These are phyloP conservation scores for Odobenus rosmarus DNA, from an alignment of 2,113 vertebrate genomes.

Conservation along the genomic window DNA sequence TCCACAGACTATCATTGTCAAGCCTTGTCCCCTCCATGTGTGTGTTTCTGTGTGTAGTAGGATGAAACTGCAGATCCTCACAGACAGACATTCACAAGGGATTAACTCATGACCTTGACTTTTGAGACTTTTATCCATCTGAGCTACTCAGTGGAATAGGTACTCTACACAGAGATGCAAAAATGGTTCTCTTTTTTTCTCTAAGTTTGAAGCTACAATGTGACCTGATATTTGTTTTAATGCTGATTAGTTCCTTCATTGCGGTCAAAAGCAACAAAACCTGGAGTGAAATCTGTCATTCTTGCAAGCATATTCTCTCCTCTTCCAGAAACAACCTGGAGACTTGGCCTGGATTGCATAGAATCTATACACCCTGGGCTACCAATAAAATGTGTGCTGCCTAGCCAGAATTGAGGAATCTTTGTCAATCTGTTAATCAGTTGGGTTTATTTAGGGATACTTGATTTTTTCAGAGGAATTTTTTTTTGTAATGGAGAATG, in stretches of 20 bases:
- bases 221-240: slow-evolving; percentile 4
- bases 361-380: neutral
- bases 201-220: neutral
- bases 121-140: neutral
- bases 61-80: neutral
- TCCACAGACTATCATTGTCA: neutral
- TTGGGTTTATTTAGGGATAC: neutral
- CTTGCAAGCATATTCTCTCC: neutral
- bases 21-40: neutral
- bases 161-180: neutral
- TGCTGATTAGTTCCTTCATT: neutral
- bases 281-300: neutral
- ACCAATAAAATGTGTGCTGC: neutral
- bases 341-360: neutral
- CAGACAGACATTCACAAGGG: neutral
- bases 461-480: slow-evolving; percentile 13
- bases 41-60: neutral
- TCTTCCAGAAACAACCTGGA: neutral
- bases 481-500: neutral
- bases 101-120: neutral
- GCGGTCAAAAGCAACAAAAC: neutral
- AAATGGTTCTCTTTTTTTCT: neutral
- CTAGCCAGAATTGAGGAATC: neutral
- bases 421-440: neutral
- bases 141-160: neutral